Evolutionary conservation across 2,113 vertebrate genomes (phyloP).

Genomic region (Columba livia): DNA sequence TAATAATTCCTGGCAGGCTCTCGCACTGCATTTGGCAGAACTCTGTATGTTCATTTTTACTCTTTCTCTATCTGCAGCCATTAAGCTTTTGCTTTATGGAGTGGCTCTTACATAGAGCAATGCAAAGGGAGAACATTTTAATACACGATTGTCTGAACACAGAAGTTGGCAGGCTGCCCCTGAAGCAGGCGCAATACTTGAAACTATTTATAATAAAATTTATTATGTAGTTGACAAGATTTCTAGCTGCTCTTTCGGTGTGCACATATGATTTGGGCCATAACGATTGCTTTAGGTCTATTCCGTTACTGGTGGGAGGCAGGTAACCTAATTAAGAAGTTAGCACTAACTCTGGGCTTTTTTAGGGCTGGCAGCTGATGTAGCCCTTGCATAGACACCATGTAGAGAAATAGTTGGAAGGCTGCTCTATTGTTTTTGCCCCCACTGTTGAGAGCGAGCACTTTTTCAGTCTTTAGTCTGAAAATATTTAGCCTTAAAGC

Average conservation of each 20-base stretch:
- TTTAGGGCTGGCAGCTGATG: not conserved
- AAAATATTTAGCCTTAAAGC: not conserved
- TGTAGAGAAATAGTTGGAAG: not conserved
- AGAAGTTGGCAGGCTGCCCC: not conserved
- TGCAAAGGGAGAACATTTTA: not conserved
- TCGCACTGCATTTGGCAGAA: not conserved
- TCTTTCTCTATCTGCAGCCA: not conserved
- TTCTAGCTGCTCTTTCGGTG: not conserved
- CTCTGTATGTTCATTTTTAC: not conserved
- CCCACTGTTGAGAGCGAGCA: not conserved
- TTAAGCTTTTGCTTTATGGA: not conserved
- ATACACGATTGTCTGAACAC: not conserved
- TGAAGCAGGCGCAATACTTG: not conserved
- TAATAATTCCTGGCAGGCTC: not conserved
- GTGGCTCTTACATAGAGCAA: not conserved
- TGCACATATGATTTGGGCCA: not conserved
- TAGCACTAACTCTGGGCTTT: fast-evolving
- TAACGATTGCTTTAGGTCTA: not conserved
- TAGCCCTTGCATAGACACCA: not conserved
- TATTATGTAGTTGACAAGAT: not conserved
- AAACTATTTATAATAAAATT: not conserved
- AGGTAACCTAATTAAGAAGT: not conserved
- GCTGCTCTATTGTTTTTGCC: not conserved
- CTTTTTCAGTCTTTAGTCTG: not conserved
- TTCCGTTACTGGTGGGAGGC: not conserved